A percentile compares a stretch with the other conserved stretches of the same genome.
These are phyloP conservation scores for Torymus auratus DNA, from an alignment of 2,888 invertebrate species.

Conservation along the genomic window DNA sequence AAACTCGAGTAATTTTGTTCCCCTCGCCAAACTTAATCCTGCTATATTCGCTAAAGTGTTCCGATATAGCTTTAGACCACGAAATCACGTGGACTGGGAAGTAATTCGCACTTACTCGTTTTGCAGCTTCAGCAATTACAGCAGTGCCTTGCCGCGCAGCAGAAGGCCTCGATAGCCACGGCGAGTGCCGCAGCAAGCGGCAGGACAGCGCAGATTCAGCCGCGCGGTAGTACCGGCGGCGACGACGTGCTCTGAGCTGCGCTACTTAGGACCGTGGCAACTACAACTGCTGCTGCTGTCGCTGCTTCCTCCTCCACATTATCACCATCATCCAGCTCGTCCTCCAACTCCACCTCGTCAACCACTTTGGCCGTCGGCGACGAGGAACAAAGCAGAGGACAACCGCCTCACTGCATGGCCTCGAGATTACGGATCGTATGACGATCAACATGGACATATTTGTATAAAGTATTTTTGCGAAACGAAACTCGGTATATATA, in stretches of 20 bases:
- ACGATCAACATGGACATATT: conserved; percentile 57
- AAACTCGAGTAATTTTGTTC: no score
- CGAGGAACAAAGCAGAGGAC: conserved; percentile 14
- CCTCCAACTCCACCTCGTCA: no score
- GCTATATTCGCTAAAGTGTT: no score
- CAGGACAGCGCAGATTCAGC: conserved; percentile 71
- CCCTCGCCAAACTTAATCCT: no score
- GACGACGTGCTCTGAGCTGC: conserved; percentile 56
- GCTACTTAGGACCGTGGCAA: neutral
- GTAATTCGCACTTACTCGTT: no score
- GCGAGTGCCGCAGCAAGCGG: conserved; percentile 69
- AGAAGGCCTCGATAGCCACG: conserved; percentile 70
- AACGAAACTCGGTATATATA: conserved; percentile 35
- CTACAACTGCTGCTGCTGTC: neutral
- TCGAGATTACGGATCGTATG: conserved; percentile 55
- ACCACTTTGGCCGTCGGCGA: neutral
- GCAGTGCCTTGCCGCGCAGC: conserved; percentile 74
- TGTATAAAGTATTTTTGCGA: conserved; percentile 60
- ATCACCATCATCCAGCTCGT: no score
- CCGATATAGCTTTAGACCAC: no score
- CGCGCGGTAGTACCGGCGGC: conserved; percentile 65
- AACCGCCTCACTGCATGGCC: conserved; percentile 51
- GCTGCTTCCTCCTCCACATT: conserved; percentile 11
- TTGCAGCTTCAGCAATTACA: conserved; percentile 73
- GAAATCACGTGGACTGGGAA: no score